Evolutionary conservation across 2,888 invertebrate genomes (phyloP).

Genomic region (Idaea straminata): DNA sequence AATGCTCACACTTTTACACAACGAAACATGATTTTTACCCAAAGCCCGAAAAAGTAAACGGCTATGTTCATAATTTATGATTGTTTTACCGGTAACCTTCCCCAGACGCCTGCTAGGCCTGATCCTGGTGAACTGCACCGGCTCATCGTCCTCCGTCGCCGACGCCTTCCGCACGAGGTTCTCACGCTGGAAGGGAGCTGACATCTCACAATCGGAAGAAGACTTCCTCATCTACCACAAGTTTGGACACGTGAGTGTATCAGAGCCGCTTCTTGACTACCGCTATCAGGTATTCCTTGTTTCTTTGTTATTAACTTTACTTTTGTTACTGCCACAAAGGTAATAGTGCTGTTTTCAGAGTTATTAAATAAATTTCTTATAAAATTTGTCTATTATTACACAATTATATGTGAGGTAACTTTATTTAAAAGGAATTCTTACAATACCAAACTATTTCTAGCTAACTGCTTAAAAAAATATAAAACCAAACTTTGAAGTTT

Average conservation of each 20-base stretch:
- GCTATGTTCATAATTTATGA: too few relatives aligned
- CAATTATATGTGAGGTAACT: too few relatives aligned
- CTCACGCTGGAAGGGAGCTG: constrained; percentile 90
- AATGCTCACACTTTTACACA: too few relatives aligned
- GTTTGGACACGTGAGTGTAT: constrained; percentile 92
- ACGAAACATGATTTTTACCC: too few relatives aligned
- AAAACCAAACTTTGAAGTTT: too few relatives aligned
- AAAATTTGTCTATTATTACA: too few relatives aligned
- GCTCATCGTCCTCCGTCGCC: constrained; percentile 90
- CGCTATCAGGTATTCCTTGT: constrained; percentile 64
- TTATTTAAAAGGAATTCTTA: too few relatives aligned
- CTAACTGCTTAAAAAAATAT: too few relatives aligned
- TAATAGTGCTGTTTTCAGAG: constrained; percentile 20
- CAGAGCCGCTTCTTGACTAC: constrained; percentile 50
- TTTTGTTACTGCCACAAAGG: constrained; percentile 31
- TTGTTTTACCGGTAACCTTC: neutral
- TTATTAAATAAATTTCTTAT: neutral
- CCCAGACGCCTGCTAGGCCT: constrained; percentile 86
- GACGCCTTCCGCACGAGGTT: constrained; percentile 93
- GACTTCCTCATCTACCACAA: constrained; percentile 93
- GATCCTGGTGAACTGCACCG: constrained; percentile 92
- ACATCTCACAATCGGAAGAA: constrained; percentile 92
- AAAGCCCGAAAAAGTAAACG: too few relatives aligned
- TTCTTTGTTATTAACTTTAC: constrained; percentile 36
- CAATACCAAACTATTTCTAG: too few relatives aligned